Evolutionary conservation across 2,888 invertebrate genomes (phyloP), one percentile per base, ranked within the genome.

Genomic region (Cataglyphis albicans): DNA sequence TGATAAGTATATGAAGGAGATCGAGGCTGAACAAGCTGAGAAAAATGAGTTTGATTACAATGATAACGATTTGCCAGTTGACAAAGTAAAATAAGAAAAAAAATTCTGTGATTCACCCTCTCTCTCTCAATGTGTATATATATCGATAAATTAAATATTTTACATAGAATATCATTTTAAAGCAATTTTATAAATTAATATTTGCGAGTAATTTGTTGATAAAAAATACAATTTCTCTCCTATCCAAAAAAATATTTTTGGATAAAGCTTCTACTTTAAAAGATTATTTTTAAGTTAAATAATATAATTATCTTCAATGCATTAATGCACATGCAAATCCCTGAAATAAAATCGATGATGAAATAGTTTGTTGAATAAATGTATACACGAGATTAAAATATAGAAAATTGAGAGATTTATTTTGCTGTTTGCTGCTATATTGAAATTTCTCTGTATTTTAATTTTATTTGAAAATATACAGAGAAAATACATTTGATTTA

Each of bases 11-110:
- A 52, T 91, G 15, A 1, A 82, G 0, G 90, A 91, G 41, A 74
- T 91, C 21, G 0, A 57, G 4, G 73, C 35, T 3, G 91, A 91
- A 38, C 63, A 44, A 70, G 25, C 18, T 12, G 91, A 91, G 63
- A 90, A 87, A 73, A 48, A 83, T 21, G 76, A 91, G 15, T 91
- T 89, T 65, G 89, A 86, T 1, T 90, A 89, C 21, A 32, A 1
- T 3, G 64, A 82, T 1, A 6, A 9, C 0, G 85, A 90, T n/a
- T 90, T 86, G 85, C 86, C 88, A 0, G 4, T 9, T 5, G 4
- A 18, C 1, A 80, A 84, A 25, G 2, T 81, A 1, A 87, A 86
- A 68, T 67, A 38, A 67, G 35, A n/a, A n/a, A 7, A 55, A 21
- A 3, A 29, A 15, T 57, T 72, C 3, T 63, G 15, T 2, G 4